Evolutionary conservation across 2,888 invertebrate genomes (phyloP).

Genomic region (Drosophila eohydei): DNA sequence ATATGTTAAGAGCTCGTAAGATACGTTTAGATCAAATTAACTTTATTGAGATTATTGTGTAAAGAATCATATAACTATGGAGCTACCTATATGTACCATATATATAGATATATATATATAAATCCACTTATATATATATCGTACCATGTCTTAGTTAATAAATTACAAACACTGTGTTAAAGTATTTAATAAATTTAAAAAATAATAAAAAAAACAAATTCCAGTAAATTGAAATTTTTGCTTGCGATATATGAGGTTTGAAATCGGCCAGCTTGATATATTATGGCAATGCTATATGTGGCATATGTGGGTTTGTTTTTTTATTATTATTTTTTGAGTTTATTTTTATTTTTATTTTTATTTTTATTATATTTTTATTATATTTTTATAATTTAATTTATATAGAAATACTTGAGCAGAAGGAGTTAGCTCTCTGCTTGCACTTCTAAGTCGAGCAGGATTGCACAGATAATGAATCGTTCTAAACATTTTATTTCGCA

Average conservation of each 20-base stretch:
- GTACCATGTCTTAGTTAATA: conserved; percentile 68
- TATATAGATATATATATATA: conserved; percentile 47
- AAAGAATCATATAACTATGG: conserved; percentile 53
- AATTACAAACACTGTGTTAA: conserved; percentile 80
- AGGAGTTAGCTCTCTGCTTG: too few relatives aligned
- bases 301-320: too few relatives aligned
- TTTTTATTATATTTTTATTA: too few relatives aligned
- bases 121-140: conserved; percentile 40
- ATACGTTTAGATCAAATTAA: conserved; percentile 69
- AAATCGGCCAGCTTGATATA: not conserved
- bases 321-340: too few relatives aligned
- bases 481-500: too few relatives aligned
- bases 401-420: too few relatives aligned
- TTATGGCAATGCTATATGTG: too few relatives aligned
- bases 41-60: conserved; percentile 67
- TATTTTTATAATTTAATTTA: too few relatives aligned
- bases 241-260: not conserved
- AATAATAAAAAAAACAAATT: conserved; percentile 28
- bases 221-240: conserved; percentile 26
- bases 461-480: too few relatives aligned
- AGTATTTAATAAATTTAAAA: conserved; percentile 76
- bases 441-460: too few relatives aligned
- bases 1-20: conserved; percentile 63
- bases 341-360: too few relatives aligned
- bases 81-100: conserved; percentile 63